phyloP scores from a whole-genome alignment of 2,797 vertebrate genomes.

The Sebastes nivosus region DNA sequence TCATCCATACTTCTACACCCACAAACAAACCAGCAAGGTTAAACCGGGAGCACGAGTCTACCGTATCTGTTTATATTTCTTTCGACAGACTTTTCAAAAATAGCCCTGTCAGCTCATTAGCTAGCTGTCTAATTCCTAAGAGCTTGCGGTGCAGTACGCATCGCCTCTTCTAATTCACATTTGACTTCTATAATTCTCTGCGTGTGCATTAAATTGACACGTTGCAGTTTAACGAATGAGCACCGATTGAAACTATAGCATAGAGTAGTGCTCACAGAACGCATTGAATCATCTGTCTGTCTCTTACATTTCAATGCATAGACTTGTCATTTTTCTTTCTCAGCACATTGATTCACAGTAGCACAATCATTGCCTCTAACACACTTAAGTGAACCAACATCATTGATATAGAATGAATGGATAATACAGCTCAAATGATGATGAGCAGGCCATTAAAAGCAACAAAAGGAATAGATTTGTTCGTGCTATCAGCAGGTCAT shows the following conservation, averaged over 20 bases:
- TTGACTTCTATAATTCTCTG: background rate
- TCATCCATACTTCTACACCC: background rate
- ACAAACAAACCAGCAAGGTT: background rate
- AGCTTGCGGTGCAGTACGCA: background rate
- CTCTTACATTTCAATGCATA: background rate
- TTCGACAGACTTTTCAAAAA: background rate
- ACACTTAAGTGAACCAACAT: background rate
- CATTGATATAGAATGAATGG: background rate
- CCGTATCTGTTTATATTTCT: background rate
- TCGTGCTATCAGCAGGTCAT: background rate
- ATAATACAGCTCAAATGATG: background rate
- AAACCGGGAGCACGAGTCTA: background rate
- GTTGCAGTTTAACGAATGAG: background rate
- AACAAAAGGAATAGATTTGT: background rate
- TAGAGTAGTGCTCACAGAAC: background rate
- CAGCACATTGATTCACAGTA: background rate
- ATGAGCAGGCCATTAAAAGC: background rate
- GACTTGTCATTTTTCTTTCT: background rate
- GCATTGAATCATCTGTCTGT: background rate
- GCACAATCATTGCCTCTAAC: background rate
- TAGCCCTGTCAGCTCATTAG: conserved; percentile 11
- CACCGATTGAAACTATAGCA: background rate
- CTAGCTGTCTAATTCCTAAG: background rate
- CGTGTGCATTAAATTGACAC: background rate
- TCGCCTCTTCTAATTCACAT: background rate